Conservation (phyloP, 2,797 vertebrate species). For the Spheniscus humboldti region DNA sequence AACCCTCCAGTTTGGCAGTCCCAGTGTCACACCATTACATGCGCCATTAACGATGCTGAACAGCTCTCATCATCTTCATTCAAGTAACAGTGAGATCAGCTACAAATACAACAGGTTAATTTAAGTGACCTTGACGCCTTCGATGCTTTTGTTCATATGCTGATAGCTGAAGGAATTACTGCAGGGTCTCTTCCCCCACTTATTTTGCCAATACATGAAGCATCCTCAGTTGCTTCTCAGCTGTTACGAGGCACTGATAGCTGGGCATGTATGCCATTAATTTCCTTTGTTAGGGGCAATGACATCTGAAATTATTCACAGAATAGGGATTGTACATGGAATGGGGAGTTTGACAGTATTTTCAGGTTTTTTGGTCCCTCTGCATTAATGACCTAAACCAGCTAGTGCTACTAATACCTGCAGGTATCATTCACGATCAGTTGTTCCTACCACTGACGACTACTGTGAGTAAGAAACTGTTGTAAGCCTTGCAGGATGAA, state of each 20-base stretch:
- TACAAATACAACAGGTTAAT: not conserved
- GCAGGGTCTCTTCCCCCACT: not conserved
- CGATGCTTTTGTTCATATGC: not conserved
- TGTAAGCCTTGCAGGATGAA: not conserved
- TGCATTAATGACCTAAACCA: not conserved
- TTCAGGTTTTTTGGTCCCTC: not conserved
- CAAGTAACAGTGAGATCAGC: not conserved
- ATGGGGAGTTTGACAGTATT: not conserved
- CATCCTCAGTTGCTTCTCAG: not conserved
- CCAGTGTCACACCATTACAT: not conserved
- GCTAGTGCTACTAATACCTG: not conserved
- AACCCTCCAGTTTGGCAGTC: not conserved
- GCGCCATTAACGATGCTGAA: not conserved
- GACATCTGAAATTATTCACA: not conserved
- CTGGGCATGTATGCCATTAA: not conserved
- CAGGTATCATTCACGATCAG: not conserved
- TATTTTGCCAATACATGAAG: not conserved
- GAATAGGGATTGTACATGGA: rapidly evolving
- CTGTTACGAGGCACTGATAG: not conserved
- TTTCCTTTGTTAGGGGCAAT: not conserved
- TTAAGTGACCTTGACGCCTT: not conserved
- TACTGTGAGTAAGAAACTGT: not conserved
- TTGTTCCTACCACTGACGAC: not conserved
- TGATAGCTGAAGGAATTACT: not conserved
- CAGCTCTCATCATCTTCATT: not conserved